Evolutionary conservation across 2,797 vertebrate genomes (phyloP), one percentile per base, ranked within the genome.

Genomic region (Botia almorhae): DNA sequence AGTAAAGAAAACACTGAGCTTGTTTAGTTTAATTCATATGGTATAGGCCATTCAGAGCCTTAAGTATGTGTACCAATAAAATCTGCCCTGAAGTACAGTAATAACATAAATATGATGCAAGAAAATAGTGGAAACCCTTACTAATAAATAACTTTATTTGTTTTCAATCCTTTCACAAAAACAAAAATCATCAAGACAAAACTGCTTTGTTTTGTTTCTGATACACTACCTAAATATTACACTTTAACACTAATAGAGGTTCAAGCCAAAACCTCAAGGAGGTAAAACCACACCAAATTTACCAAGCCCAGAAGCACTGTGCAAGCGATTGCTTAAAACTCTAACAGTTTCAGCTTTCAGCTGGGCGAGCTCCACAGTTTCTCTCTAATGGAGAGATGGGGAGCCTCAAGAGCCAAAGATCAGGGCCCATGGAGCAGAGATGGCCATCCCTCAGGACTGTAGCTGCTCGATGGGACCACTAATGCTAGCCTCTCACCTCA

Each of bases 281-380:
- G 48, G 33, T 17, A 65, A 72, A 48, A 48, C 33, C 76, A 78
- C 63, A 73, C 76, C 73, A 75, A 60, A 43, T 68, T 69, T 69
- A 58, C 58, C 58, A 73, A 51, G 75, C 67, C 72, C 73, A 82
- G 67, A 60, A 79, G 63, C 64, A 63, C 82, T 58, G 76, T 67
- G 23, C 50, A 69, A 84, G 55, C 61, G 63, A 55, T 50, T 82
- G 48, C 14, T 76, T 55, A 19, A 61, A 76, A 68, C 61, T 12
- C 39, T 16, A 80, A 39, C 58, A 80, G 67, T 72, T 83, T 83
- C 74, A 83, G 72, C 72, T 81, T 72, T 78, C 60, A 63, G 55
- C 48, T 80, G 64, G 82, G 68, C 76, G 64, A 69, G 76, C 76
- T 74, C 73, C 65, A 76, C 76, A 64, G 76, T 61, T 64, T 76